Percentiles rank a stretch among this genome's conserved stretches.
Evolutionary conservation across 2,113 vertebrate genomes (phyloP).

Genomic region (Gopherus flavomarginatus): DNA sequence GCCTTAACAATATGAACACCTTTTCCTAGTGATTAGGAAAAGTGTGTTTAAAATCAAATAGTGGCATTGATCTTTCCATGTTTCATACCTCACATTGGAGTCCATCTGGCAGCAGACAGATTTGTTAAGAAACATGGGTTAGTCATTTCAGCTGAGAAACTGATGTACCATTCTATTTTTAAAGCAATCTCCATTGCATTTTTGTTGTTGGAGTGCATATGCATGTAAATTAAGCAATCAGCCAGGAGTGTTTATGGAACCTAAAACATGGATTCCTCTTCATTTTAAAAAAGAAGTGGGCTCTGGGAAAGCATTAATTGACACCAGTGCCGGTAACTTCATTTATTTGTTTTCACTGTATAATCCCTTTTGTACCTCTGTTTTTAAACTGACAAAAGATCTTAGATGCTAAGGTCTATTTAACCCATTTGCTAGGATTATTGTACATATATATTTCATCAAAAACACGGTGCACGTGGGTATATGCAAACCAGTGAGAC

Average conservation of each 20-base stretch:
- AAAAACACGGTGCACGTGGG: not conserved
- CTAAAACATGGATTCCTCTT: not conserved
- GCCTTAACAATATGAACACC: slow-evolving; percentile 68
- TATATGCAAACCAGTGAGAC: not conserved
- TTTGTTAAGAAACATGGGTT: not conserved
- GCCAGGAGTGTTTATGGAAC: accelerated
- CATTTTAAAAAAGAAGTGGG: not conserved
- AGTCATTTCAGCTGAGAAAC: accelerated
- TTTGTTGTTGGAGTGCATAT: not conserved
- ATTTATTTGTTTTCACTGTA: accelerated
- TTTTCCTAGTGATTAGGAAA: not conserved
- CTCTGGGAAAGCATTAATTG: not conserved
- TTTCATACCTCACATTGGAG: not conserved
- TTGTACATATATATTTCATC: slow-evolving; percentile 3
- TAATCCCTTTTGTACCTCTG: accelerated
- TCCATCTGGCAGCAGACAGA: not conserved
- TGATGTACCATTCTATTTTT: not conserved
- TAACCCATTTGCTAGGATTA: not conserved
- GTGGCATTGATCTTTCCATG: accelerated
- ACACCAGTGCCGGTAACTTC: not conserved
- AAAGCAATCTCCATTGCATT: accelerated
- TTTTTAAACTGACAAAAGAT: not conserved
- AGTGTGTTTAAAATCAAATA: not conserved
- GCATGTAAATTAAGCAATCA: accelerated
- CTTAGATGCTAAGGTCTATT: not conserved